Conservation (phyloP, 1,140 invertebrate genomes). For the Antheraea pernyi region DNA sequence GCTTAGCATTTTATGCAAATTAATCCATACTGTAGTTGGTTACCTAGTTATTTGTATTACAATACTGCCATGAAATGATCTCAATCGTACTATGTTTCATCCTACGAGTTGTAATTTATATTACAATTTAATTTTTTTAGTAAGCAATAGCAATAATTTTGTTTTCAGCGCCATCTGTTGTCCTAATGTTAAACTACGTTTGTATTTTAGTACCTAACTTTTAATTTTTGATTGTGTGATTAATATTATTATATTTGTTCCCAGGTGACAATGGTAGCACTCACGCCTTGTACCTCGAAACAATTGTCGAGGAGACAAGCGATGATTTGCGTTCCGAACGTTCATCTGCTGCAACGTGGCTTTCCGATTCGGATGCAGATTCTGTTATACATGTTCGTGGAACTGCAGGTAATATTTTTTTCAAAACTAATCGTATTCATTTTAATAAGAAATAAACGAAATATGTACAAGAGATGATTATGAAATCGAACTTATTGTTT, state of each 20-base stretch:
- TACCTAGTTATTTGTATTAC: background rate
- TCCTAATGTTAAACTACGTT: too few relatives aligned
- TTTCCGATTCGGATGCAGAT: conserved; percentile 77
- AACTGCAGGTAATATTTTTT: conserved; percentile 43
- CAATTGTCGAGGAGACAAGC: conserved; percentile 88
- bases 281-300: conserved; percentile 82
- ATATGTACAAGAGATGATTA: background rate
- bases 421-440: background rate
- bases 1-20: background rate
- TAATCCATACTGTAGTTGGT: background rate
- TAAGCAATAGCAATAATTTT: background rate
- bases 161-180: conserved; percentile 42
- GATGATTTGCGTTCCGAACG: conserved; percentile 88
- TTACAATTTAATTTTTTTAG: too few relatives aligned
- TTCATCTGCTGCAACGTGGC: conserved; percentile 71
- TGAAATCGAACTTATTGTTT: too few relatives aligned
- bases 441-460: background rate
- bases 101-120: too few relatives aligned
- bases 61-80: background rate
- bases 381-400: conserved; percentile 73
- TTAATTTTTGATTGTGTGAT: background rate
- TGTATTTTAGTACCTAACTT: background rate
- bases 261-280: conserved; percentile 71
- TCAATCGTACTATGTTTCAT: too few relatives aligned
- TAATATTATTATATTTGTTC: conserved; percentile 28